Base-by-base conservation (phyloP, 1,140 invertebrate genomes). In the Steinernema feltiae region DNA sequence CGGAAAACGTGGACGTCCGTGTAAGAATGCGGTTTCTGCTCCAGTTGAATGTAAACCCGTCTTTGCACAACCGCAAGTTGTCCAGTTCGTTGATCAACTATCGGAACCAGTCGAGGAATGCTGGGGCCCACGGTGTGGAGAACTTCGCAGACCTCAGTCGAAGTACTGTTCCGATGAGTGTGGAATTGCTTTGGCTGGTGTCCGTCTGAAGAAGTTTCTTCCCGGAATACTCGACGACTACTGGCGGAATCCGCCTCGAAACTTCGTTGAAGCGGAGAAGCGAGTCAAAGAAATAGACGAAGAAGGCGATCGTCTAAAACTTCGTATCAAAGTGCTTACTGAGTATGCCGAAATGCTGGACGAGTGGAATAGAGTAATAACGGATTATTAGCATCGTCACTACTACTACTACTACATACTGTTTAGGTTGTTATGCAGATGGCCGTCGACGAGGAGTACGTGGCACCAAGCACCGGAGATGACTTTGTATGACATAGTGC, bases 101-200 rank as follows among this genome's bases (percentile, higher is more conserved):
- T 71, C n/a, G 1, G 69, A 15, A 29, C 15, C 75, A 18, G n/a
- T 31, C 29, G 30, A 30, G 18, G 12, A 41, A 24, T 53, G 27
- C 2, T 27, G 21, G 70, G 53, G 31, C 76, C 21, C 30, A 71
- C 18, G n/a, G 27, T 12, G 76, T 77, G 15, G 71, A 53, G 48
- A 15, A 31, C 7, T 73, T n/a, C 69, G 32, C 48, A 30, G 73
- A 78, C 17, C 30, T 15, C 48, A n/a, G 15, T 31, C 53, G 70
- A 98, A 98, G 88, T 99, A 98, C 84, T 99, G 97, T 85, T 94
- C 92, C 15, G 91, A 96, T 80, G 90, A 92, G 74, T 99, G 97
- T 87, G 97, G 97, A 0, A 90, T 95, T 79, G 92, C 92, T 84
- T 87, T 98, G 1, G 95, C 96, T 0, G 93, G 76, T 30, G 71